A percentile compares a stretch with the other conserved stretches of the same genome.
Conservation (phyloP, 2,113 vertebrate species). For the Mugil cephalus region DNA sequence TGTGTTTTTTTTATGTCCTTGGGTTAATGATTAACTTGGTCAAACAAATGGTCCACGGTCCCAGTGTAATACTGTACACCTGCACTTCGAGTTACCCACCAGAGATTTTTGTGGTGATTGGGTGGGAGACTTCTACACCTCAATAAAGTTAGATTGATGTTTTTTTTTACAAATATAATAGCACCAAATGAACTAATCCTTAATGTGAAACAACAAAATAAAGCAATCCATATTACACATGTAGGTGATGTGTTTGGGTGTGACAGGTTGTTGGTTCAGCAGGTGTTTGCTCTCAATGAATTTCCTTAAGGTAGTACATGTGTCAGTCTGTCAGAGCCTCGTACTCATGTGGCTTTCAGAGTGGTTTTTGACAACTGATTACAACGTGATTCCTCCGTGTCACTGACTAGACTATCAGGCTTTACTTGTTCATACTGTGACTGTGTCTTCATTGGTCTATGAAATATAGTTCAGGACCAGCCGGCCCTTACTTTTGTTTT, state of each 20-base stretch:
- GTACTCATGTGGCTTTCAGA: neutral
- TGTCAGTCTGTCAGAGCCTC: neutral
- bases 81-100: neutral
- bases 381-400: slow-evolving; percentile 3
- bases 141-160: too few relatives aligned
- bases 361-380: neutral
- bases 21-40: slow-evolving; percentile 72
- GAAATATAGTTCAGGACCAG: neutral
- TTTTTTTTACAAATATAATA: neutral
- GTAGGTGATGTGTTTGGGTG: slow-evolving; percentile 6
- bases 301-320: too few relatives aligned
- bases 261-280: neutral
- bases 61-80: slow-evolving; percentile 20
- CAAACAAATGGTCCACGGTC: slow-evolving; percentile 51
- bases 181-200: neutral
- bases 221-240: neutral
- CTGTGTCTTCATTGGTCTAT: fast-evolving
- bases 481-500: neutral
- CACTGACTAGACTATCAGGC: slow-evolving; percentile 39
- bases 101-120: neutral
- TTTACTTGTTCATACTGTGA: slow-evolving; percentile 38
- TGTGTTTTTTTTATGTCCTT: neutral
- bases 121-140: neutral
- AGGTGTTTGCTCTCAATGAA: neutral
- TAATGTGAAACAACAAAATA: neutral